Evolutionary conservation across 2,797 vertebrate species (phyloP).

Genomic region (Cyclopterus lumpus): DNA sequence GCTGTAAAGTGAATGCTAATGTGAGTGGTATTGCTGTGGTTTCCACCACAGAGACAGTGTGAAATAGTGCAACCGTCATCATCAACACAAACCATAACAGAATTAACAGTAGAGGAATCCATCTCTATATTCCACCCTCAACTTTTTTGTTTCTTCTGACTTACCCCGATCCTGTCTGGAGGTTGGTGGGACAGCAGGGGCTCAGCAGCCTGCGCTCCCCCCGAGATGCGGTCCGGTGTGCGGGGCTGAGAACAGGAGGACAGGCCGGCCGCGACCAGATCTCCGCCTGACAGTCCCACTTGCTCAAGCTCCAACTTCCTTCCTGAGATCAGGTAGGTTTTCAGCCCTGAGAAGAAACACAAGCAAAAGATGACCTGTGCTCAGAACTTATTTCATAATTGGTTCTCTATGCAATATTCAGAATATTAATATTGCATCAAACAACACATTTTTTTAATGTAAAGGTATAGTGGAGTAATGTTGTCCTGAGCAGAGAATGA

Average conservation of each 20-base stretch:
- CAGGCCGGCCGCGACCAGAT: conserved; percentile 65
- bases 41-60: not conserved
- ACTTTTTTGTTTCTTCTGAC: not conserved
- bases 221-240: conserved; percentile 77
- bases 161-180: conserved; percentile 59
- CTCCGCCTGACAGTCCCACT: conserved; percentile 80
- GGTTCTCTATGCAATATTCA: not conserved
- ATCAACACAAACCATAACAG: not conserved
- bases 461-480: not conserved
- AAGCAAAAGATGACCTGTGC: not conserved
- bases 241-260: conserved; percentile 74
- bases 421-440: not conserved
- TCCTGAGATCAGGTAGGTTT: conserved; percentile 96
- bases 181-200: conserved; percentile 54
- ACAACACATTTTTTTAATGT: not conserved
- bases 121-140: not conserved
- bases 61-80: not conserved
- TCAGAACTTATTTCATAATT: not conserved
- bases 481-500: not conserved
- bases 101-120: not conserved
- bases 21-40: not conserved
- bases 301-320: conserved; percentile 88
- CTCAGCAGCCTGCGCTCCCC: conserved; percentile 65
- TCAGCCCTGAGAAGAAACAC: conserved; percentile 84
- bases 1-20: not conserved